Base-by-base conservation (phyloP, 2,797 vertebrate species). In the Borostomias antarcticus region DNA sequence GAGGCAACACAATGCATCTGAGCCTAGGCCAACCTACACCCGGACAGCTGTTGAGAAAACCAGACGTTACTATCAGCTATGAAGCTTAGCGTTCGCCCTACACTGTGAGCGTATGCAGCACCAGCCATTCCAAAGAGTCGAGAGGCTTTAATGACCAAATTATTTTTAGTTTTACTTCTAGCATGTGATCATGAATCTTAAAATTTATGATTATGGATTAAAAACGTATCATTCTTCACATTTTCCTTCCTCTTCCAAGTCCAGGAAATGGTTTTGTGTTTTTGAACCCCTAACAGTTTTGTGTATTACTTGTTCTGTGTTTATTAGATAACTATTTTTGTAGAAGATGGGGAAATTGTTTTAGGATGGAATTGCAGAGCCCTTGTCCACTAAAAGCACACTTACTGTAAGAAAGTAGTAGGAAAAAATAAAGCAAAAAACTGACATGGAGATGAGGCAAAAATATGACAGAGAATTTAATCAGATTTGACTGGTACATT, bases 291-390 rank as follows among this genome's bases (percentile, higher is more conserved):
- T 29, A 8, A 72, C 64, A 70, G 82, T 69, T 30, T 72, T 67
- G 33, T 76, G 48, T 82, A 77, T 80, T 66, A 82, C 61, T 32
- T 77, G 75, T 81, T 26, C n/a, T n/a, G n/a, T 77, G 80, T 87
- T 84, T 76, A 78, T 60, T 70, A 85, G 70, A 82, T 74, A 71
- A 78, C 73, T 87, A 81, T 87, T 86, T 87, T 89, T 86, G 61
- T 83, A 82, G 37, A 25, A 25, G 62, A 45, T 65, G 30, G 72
- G 69, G 79, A 78, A 79, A 72, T 62, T 13, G 48, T 77, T 64
- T 72, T 71, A 23, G 53, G 73, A 82, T 2, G 64, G 69, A 86
- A 84, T n/a, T 88, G 79, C 86, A 87, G 82, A 85, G 70, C 40
- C 48, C 53, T 80, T 84, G 72, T 10, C 3, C 62, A 47, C 45